A percentile compares a stretch with the other conserved stretches of the same genome.
These are phyloP conservation scores for Dynastes tityus DNA, from an alignment of 2,888 invertebrate genomes.

Conservation along the genomic window DNA sequence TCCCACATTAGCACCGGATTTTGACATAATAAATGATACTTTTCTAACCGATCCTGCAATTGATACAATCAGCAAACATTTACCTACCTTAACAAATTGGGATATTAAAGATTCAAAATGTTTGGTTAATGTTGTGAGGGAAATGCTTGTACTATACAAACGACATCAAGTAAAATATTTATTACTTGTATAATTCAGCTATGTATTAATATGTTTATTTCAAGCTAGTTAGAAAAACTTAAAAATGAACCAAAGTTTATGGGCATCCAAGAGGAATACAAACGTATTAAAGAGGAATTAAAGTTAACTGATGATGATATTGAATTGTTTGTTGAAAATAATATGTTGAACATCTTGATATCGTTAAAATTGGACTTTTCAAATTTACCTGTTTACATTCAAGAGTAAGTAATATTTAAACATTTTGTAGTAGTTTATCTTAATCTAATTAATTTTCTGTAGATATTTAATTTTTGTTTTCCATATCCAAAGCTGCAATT, in stretches of 20 bases:
- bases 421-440: neutral
- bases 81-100: conserved; percentile 79
- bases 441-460: neutral
- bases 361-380: conserved; percentile 78
- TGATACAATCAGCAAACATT: conserved; percentile 71
- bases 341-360: conserved; percentile 78
- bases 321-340: conserved; percentile 77
- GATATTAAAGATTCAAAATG: conserved; percentile 75
- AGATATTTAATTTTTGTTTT: neutral
- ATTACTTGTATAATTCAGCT: neutral
- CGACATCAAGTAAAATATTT: conserved; percentile 74
- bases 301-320: conserved; percentile 73
- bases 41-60: conserved; percentile 77
- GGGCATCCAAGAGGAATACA: conserved; percentile 74
- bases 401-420: conserved; percentile 59
- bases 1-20: conserved; percentile 78
- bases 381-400: conserved; percentile 73
- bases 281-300: conserved; percentile 70
- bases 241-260: conserved; percentile 52
- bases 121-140: conserved; percentile 76
- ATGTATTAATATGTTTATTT: conserved; percentile 12
- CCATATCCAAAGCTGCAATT: too few species aligned
- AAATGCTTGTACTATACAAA: conserved; percentile 77
- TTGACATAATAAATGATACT: conserved; percentile 80
- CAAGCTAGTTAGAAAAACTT: conserved; percentile 60